Evolutionary conservation across 2,797 vertebrate genomes (phyloP), one percentile per base, ranked within the genome.

Genomic region (Spinibarbus caldwelli): DNA sequence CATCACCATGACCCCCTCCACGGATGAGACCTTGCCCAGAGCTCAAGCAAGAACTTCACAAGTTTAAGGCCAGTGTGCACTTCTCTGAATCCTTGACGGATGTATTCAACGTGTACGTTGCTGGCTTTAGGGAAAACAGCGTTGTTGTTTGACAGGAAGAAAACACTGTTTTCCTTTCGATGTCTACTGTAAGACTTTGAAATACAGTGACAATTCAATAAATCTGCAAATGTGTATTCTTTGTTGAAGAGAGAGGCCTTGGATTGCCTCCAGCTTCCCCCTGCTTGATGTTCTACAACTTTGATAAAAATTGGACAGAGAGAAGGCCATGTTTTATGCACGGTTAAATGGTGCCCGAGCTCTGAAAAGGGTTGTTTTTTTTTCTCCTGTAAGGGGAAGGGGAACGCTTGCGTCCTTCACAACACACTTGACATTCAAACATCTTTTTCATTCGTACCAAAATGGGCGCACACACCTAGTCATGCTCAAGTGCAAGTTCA

Each of bases 1-100:
- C 89, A 92, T 85, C 88, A 89, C 87, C 84, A 85, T 90, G 88
- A 87, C 88, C 91, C 87, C 90, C 86, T 89, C 87, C 89, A 88
- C 88, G 88, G 90, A 90, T 88, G 88, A 80, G 70, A 89, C 81
- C 86, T 91, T 85, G 19, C 91, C 57, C 41, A 76, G 29, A 83
- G 57, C 82, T 83, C 29, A 31, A 71, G 6, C 43, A 47, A 36
- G 29, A 73, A 47, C 29, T 47, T 76, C 31, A 83, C 71, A 66
- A 45, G 23, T 83, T 64, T 75, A 83, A 75, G 31, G 71, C 38
- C 71, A 83, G 57, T 19, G 29, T 66, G 12, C 43, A 52, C 49
- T n/a, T 71, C 66, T 73, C 70, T 31, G 54, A 72, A 75, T 76
- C 71, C 43, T 14, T 66, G 82, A 83, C 29, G 66, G 71, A 83